Percentiles rank a stretch among this genome's conserved stretches.
Conservation (phyloP, 1,140 invertebrate species). For the Heliconius nattereri region DNA sequence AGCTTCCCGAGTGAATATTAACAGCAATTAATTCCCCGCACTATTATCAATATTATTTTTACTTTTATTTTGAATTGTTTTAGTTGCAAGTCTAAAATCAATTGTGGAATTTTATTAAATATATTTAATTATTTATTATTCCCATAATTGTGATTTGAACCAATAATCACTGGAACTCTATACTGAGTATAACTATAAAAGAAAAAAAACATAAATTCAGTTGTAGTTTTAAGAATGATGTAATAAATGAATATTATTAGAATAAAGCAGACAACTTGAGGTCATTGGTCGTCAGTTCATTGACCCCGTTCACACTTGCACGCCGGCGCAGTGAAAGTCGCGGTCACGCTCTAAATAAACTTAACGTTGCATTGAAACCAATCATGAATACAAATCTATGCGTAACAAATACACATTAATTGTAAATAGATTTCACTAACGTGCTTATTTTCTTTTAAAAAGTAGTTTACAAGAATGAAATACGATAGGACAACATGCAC, state of each 20-base stretch:
- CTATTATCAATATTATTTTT: no score
- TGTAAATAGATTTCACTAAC: neutral
- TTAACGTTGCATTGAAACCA: slow-evolving; percentile 6
- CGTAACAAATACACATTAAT: neutral
- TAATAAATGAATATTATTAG: neutral
- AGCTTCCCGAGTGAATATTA: no score
- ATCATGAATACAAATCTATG: slow-evolving; percentile 8
- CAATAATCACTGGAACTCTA: no score
- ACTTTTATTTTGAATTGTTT: no score
- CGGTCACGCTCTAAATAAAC: slow-evolving; percentile 12
- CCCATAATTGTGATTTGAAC: no score
- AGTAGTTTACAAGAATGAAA: neutral
- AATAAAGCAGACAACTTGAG: neutral
- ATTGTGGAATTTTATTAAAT: no score
- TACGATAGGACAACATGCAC: neutral
- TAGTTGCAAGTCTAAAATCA: no score
- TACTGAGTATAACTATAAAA: no score
- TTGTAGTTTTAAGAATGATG: no score
- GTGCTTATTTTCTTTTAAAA: slow-evolving; percentile 7
- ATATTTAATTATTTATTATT: no score
- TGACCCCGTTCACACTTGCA: neutral
- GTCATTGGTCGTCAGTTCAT: slow-evolving; percentile 7
- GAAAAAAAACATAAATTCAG: no score
- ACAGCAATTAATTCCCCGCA: no score
- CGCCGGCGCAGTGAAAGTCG: slow-evolving; percentile 8